Evolutionary conservation across 2,888 invertebrate species (phyloP), one percentile per base, ranked within the genome.

Genomic region (Athalia cordata): DNA sequence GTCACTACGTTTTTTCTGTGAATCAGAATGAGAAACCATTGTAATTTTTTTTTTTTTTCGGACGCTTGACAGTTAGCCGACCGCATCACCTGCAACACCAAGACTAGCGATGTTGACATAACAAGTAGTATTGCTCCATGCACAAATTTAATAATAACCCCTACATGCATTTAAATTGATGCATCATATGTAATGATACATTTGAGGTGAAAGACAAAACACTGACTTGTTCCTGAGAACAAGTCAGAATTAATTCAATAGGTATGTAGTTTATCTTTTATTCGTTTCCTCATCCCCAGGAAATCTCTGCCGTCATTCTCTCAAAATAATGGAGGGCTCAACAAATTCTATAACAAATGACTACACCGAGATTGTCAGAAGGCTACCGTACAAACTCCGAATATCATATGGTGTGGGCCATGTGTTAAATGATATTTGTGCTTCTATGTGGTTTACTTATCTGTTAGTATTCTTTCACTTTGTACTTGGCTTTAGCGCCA

Each of bases 391-490:
- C 13, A 88, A 86, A 78, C 83, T 90, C 77, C 91, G 90, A 84
- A 81, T 95, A 15, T 93, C 94, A 0, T 96, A 95, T 89, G 93
- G 94, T 61, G 93, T 97, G 74, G 98, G 98, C 0, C 98, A 98
- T 90, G 93, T 98, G 72, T 92, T 97, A 84, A 98, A 98, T 90
- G 98, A 98, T 91, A 93, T 98, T 62, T 97, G 96, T 90, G 97
- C 97, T 15, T 96, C 97, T 79, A 95, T 98, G 93, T 98, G 98
- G 98, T 98, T 98, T 90, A 96, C 96, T 1, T 98, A 98, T 90
- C 93, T 97, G 67, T 92, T 98, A 84, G 94, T 98, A 75, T 98
- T 94, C 90, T 95, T 97, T 84, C 93, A 94, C 81, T 90, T 92
- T 84, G 93, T 94, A 4, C 88, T 92, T 29, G 89, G 89, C 43